Evolutionary conservation across 2,113 vertebrate species (phyloP), one percentile per base, ranked within the genome.

Genomic region (Heteronetta atricapilla): DNA sequence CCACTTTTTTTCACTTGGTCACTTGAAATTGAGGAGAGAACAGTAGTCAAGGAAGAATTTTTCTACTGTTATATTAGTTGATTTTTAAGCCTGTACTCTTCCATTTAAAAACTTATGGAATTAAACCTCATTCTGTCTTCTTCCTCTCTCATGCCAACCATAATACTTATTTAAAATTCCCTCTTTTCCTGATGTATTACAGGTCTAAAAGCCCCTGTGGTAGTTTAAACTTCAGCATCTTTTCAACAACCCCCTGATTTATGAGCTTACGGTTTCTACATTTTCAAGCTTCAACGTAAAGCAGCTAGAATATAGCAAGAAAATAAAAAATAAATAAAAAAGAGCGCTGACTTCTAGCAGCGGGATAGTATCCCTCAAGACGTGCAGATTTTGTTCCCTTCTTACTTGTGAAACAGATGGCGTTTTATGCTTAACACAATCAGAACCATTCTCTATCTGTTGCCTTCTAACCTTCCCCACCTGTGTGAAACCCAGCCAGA

Each of bases 351-450:
- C 91, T 95, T 88, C 23, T 48, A 91, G 86, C 91, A 95, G 91
- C 48, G 0, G 90, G 93, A 81, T 88, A 84, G 79, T 86, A 77
- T 78, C 91, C 81, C 95, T 96, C 83, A 92, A 83, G 94, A 96
- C 91, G 25, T 83, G 75, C 56, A 33, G 85, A 91, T 84, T 85
- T 76, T 58, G 82, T 85, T 95, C 93, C 96, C 96, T 86, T 79
- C 95, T 46, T 82, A 21, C 95, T 96, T 84, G 94, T 59, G 98
- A 98, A 99, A 98, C 99, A 99, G 98, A 99, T 99, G 99, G 98
- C 46, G 97, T 98, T 98, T 99, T 98, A 98, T 99, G 98, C 98
- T 97, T 97, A 98, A 98, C 98, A 98, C 98, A 99, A 99, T 99
- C 98, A 98, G 97, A 95, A 97, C 98, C 96, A 97, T 98, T 99